phyloP scores from a whole-genome alignment of 2,113 vertebrate species.

The Ceyx cyanopectus region DNA sequence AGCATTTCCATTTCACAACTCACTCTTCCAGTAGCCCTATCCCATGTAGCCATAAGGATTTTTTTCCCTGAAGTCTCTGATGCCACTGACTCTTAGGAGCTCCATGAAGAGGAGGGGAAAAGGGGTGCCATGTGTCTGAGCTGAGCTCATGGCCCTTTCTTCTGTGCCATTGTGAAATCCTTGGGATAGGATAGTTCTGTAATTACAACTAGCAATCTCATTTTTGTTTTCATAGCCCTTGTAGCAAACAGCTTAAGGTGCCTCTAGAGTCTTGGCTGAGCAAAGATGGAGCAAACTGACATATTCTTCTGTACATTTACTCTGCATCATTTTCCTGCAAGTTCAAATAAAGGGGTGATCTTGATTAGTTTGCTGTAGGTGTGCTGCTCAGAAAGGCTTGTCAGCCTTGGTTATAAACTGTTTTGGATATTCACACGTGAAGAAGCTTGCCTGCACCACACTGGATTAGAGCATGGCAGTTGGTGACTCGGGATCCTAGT shows the following conservation, averaged over 20 bases:
- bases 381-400: neutral
- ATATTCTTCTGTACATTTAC: neutral
- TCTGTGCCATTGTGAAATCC: neutral
- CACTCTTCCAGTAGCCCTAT: neutral
- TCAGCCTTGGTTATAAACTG: neutral
- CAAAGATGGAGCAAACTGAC: neutral
- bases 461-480: neutral
- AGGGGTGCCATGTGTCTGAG: neutral
- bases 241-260: neutral
- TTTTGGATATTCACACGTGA: neutral
- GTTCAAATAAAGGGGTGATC: neutral
- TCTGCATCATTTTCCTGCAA: neutral
- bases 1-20: neutral
- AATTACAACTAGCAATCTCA: neutral
- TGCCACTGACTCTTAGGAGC: neutral
- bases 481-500: neutral
- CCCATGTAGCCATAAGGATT: neutral
- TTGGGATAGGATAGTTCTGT: neutral
- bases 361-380: neutral
- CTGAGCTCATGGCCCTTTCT: neutral
- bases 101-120: neutral
- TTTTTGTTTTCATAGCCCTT: neutral
- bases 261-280: neutral
- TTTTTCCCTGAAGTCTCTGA: neutral
- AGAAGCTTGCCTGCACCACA: neutral